Evolutionary conservation across 2,888 invertebrate genomes (phyloP), one percentile per base, ranked within the genome.

Genomic region (Synergus gifuensis): DNA sequence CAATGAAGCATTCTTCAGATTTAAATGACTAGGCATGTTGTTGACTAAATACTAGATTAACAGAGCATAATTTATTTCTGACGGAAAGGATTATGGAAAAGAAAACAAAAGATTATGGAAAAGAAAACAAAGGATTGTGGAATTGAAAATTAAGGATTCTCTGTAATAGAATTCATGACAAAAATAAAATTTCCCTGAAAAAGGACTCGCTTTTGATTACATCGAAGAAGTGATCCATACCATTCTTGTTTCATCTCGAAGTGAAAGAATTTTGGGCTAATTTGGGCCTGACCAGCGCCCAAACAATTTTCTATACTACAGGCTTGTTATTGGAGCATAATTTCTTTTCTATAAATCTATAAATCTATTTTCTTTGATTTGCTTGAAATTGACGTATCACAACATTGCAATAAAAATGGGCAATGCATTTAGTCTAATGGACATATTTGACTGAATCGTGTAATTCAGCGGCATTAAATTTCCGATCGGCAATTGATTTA

Each of bases 401-500:
- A 60, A 11, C 22, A 60, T 60, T 9, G 60, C 3, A 58, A 36
- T 85, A 85, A 86, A 86, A 85, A 84, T 84, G 83, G 82, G 83
- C 85, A 86, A 87, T 82, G 83, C 84, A 69, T 85, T 85, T 84
- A 85, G 83, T 84, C 79, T 81, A 81, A 86, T 83, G 85, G 12
- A 2, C n/a, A n/a, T 54, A 36, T 66, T 66, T 42, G 18, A 66
- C 18, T 11, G 11, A 67, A 46, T 46, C 18, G 84, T 84, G 84
- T 79, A 82, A 83, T 85, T 83, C 77, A 83, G 77, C 64, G 67
- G 83, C 83, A 87, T 85, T 85, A 86, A 86, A 85, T 86, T 85
- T 81, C 76, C 83, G 79, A 79, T 78, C 78, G 79, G 84, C 84
- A 85, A 87, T 87, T 87, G 82, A 85, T 86, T 87, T 85, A 86